Base-by-base conservation (phyloP, 2,113 vertebrate species). In the Donacobius atricapilla region DNA sequence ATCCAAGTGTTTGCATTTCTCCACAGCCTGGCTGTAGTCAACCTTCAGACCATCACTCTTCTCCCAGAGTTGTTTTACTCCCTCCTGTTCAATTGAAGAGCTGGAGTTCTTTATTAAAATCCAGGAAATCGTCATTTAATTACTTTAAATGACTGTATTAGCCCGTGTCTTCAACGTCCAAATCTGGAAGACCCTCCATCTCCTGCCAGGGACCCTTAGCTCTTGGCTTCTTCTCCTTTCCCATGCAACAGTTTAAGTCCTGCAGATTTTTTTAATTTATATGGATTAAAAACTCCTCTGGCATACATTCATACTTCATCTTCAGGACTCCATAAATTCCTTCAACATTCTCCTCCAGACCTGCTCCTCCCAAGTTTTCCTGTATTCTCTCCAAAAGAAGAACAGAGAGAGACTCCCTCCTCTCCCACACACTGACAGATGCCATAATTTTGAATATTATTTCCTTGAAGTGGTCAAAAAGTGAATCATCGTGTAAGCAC, bases 401-500 rank as follows among this genome's bases (percentile, higher is more conserved):
- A 83, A 53, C 14, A 70, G 54, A 73, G 10, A 73, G 24, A 66
- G 19, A 16, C 21, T 76, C 27, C 39, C 84, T 84, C 57, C 8
- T 61, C 40, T 50, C 80, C 71, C 42, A 44, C 15, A 56, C 19
- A 13, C 11, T 47, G 12, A 39, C 35, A 90, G 47, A 81, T 66
- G 35, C 30, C 39, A n/a, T 22, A 15, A 23, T 79, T 80, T 47
- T 75, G 40, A 65, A 50, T 63, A 80, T 56, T 70, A 13, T 15
- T 83, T 77, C 51, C 56, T 80, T 93, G 48, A 94, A 95, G 82
- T 73, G 66, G 61, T 82, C 20, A 3, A 31, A 63, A 83, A 54
- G 35, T n/a, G 44, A 94, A 78, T 37, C 64, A 66, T 1, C 47
- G 28, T 31, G 22, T 25, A 77, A 83, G 40, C 65, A 83, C 53